A percentile compares a stretch with the other conserved stretches of the same genome.
phyloP scores from a whole-genome alignment of 2,888 invertebrate genomes.

The Lasioglossum zephyrum region DNA sequence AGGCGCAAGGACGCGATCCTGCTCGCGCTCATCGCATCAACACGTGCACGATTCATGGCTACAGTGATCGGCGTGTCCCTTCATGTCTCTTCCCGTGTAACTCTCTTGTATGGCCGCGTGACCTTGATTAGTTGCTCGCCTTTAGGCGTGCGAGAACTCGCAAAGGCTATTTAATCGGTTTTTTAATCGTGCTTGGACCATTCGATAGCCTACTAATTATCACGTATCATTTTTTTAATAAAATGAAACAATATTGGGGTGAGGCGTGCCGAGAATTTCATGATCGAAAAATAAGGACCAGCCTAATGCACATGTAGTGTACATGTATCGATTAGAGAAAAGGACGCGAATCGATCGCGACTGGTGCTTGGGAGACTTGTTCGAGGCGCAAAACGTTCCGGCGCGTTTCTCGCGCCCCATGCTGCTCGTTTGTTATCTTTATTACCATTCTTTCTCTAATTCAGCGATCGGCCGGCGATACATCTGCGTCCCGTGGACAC shows the following conservation, averaged over 20 bases:
- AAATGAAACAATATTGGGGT: no score
- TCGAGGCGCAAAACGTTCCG: background rate
- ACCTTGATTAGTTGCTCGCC: background rate
- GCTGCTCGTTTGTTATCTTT: conserved; percentile 4
- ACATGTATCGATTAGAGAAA: background rate
- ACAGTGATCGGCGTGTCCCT: conserved; percentile 37
- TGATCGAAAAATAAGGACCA: no score
- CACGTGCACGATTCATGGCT: conserved; percentile 33
- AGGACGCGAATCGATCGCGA: background rate
- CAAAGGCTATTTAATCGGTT: background rate
- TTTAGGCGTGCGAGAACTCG: background rate
- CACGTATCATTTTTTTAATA: no score
- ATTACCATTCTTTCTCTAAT: conserved; percentile 26
- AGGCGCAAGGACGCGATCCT: conserved; percentile 7
- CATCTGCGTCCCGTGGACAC: conserved; percentile 23
- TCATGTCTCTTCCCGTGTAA: conserved; percentile 34
- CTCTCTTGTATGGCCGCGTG: background rate
- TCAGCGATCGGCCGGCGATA: conserved; percentile 14
- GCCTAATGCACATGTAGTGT: no score
- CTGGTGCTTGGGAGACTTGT: background rate
- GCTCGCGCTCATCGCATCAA: background rate
- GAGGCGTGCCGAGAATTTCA: no score
- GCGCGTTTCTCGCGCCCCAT: background rate
- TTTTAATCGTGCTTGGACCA: no score
- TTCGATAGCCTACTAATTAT: no score